Percentiles rank a stretch among this genome's conserved stretches.
Conservation (phyloP, 2,888 invertebrate species). For the Toxonevra muliebris region DNA sequence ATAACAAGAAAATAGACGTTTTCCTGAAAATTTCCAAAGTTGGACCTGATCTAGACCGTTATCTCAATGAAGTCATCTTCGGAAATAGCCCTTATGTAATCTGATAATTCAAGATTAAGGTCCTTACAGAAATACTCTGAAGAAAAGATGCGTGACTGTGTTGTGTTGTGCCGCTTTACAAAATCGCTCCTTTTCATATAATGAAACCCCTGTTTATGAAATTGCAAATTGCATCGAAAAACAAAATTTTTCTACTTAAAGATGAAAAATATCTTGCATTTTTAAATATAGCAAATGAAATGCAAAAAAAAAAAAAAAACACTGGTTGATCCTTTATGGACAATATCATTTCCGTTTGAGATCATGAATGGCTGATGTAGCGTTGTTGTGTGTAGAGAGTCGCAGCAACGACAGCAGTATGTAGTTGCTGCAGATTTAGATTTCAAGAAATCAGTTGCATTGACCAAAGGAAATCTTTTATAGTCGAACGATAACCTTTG, state of each 20-base stretch:
- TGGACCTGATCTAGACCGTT: too few species aligned
- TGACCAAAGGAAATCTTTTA: constrained; percentile 55
- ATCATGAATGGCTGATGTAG: constrained; percentile 14
- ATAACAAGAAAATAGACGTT: too few species aligned
- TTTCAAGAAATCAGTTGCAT: constrained; percentile 8
- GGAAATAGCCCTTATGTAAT: too few species aligned
- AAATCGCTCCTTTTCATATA: too few species aligned
- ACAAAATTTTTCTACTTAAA: neutral
- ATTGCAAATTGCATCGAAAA: neutral
- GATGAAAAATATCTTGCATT: neutral
- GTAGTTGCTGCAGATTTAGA: constrained; percentile 13
- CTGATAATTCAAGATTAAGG: too few species aligned
- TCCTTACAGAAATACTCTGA: too few species aligned
- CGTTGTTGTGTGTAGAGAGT: neutral
- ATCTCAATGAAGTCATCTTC: too few species aligned
- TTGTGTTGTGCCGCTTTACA: too few species aligned
- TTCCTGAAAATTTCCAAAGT: too few species aligned
- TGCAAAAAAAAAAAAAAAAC: constrained; percentile 4
- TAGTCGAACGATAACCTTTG: constrained; percentile 58
- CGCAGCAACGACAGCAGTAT: neutral
- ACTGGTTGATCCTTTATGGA: constrained; percentile 5
- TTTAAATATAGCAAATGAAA: neutral
- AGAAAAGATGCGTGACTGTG: too few species aligned
- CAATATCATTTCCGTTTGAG: constrained; percentile 17
- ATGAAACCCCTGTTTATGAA: too few species aligned